Evolutionary conservation across 2,888 invertebrate species (phyloP).

Genomic region (Muschampia plurimacula): DNA sequence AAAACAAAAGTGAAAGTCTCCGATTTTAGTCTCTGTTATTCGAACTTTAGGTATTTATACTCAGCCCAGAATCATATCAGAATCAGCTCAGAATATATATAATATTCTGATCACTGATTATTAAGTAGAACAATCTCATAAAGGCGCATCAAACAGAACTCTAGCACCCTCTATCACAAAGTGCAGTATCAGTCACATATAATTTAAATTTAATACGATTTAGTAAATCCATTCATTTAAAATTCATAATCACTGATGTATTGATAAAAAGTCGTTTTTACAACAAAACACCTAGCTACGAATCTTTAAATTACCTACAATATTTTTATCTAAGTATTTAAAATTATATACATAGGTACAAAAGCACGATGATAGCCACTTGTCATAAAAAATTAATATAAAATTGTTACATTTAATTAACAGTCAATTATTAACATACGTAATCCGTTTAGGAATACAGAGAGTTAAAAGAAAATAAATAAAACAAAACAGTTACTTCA

Average conservation of each 20-base stretch:
- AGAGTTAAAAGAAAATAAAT: too few relatives aligned
- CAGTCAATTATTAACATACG: neutral
- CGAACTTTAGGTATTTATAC: too few relatives aligned
- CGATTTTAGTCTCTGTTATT: too few relatives aligned
- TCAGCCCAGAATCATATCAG: too few relatives aligned
- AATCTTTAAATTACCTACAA: slow-evolving; percentile 37
- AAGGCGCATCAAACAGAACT: slow-evolving; percentile 46
- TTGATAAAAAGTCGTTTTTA: slow-evolving; percentile 21
- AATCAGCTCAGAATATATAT: too few relatives aligned
- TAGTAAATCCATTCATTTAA: neutral
- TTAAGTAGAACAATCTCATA: slow-evolving; percentile 51
- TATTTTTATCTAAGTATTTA: slow-evolving; percentile 37
- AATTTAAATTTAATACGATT: slow-evolving; percentile 1
- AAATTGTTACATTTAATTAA: neutral
- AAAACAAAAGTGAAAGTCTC: too few relatives aligned
- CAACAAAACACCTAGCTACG: slow-evolving; percentile 16
- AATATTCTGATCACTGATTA: too few relatives aligned
- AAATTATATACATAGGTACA: slow-evolving; percentile 32
- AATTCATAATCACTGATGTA: slow-evolving; percentile 23
- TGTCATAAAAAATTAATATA: neutral
- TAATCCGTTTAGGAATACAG: too few relatives aligned
- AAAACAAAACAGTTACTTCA: too few relatives aligned
- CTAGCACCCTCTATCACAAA: slow-evolving; percentile 33
- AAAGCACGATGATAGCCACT: neutral
- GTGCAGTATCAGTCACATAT: slow-evolving; percentile 11